Evolutionary conservation across 2,113 vertebrate species (phyloP), one percentile per base, ranked within the genome.

Genomic region (Ceyx melanurus): DNA sequence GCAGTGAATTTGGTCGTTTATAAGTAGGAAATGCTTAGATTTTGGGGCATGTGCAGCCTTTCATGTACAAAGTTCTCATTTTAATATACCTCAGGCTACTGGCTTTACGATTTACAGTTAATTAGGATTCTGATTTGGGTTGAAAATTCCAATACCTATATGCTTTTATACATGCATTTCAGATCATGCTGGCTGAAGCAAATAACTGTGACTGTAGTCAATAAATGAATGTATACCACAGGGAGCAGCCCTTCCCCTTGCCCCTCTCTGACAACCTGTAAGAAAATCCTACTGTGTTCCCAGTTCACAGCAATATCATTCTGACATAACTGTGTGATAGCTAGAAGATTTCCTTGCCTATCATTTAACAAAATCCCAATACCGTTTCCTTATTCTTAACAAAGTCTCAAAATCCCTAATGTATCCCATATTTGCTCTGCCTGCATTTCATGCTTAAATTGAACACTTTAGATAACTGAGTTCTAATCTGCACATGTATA

Each of bases 1-100:
- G 93, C 82, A 96, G 95, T 76, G 94, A 98, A 96, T 97, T 94
- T 92, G 71, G 93, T 96, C 94, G 94, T 96, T 97, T 95, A 96
- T 95, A 97, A 97, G 93, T 93, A 97, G 91, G 75, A 97, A 97
- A 96, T 97, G 97, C 95, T 97, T 95, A 97, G 96, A 98, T 97
- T 98, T 97, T 77, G 96, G 97, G 97, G 95, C 96, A 97, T 93
- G 70, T 94, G 89, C 92, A 97, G 96, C 94, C 97, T 98, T 98
- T 98, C 97, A 98, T 97, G 97, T 98, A 97, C 97, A 97, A 97
- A 97, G 97, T 97, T 98, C 96, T 98, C 97, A 98, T 98, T 98
- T 98, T 97, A 97, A 97, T 96, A 93, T 97, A 98, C 97, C 97
- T 97, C 94, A 45, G 97, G 97, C 97, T 97, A 98, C 95, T 60